Percentiles rank a stretch among this genome's conserved stretches.
Evolutionary conservation across 2,888 invertebrate species (phyloP).

Genomic region (Brenthis daphne): DNA sequence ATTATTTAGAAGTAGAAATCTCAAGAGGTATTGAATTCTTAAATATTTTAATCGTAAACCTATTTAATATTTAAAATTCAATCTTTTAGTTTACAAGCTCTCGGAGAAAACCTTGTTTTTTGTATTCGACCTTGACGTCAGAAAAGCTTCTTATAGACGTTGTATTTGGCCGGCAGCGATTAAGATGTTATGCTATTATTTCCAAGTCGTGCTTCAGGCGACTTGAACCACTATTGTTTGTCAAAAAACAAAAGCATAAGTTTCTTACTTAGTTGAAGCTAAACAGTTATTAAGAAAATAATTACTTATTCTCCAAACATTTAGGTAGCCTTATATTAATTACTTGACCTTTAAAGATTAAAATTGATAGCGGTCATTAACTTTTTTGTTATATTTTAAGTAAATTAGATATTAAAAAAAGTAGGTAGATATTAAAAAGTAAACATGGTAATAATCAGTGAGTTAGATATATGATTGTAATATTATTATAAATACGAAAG

Average conservation of each 20-base stretch:
- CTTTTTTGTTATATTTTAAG: too few species aligned
- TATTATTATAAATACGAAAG: too few species aligned
- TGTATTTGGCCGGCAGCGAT: constrained; percentile 9
- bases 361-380: too few species aligned
- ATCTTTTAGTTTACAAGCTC: background rate
- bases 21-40: too few species aligned
- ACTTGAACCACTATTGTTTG: constrained; percentile 17
- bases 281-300: background rate
- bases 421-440: too few species aligned
- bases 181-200: constrained; percentile 5
- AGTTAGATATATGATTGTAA: too few species aligned
- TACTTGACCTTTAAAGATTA: too few species aligned
- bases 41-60: background rate
- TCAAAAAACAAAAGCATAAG: background rate
- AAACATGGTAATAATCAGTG: too few species aligned
- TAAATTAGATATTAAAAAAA: too few species aligned
- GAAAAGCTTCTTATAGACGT: background rate
- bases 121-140: background rate
- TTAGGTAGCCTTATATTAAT: too few species aligned
- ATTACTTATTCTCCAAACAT: background rate
- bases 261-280: background rate
- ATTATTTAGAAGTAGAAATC: too few species aligned
- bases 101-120: background rate
- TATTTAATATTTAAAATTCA: background rate
- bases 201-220: constrained; percentile 6